phyloP scores from a whole-genome alignment of 2,113 vertebrate species.

The Pomatorhinus ruficollis region DNA sequence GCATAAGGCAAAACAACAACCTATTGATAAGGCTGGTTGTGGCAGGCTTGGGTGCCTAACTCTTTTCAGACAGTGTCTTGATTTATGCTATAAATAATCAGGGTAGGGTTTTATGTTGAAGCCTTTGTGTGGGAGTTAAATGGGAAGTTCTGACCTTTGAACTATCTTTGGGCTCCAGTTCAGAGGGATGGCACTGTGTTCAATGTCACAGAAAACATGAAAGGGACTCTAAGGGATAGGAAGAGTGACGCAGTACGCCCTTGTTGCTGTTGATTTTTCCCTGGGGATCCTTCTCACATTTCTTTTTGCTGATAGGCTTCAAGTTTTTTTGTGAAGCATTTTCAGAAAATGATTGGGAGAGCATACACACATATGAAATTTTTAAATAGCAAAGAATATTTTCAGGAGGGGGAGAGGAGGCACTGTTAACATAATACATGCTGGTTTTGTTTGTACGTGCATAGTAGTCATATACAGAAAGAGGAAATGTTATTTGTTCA shows the following conservation, averaged over 20 bases:
- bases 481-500: background rate
- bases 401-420: background rate
- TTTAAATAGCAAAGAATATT: background rate
- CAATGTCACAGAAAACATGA: background rate
- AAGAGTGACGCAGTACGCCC: background rate
- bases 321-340: background rate
- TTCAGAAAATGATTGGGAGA: background rate
- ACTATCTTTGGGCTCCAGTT: background rate
- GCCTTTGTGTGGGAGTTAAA: slow-evolving; percentile 39
- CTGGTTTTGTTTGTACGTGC: background rate
- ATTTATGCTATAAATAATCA: slow-evolving; percentile 37
- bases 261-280: background rate
- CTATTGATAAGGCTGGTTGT: slow-evolving; percentile 1
- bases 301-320: background rate
- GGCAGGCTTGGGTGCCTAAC: background rate
- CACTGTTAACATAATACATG: background rate
- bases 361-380: background rate
- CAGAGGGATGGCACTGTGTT: background rate
- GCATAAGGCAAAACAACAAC: slow-evolving; percentile 41
- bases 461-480: background rate
- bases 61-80: background rate
- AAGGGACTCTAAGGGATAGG: background rate
- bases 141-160: slow-evolving; percentile 26
- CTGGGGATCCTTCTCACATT: background rate
- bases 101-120: background rate